These are phyloP conservation scores for Gymnopithys bicolor DNA, from an alignment of 2,797 vertebrate species.

Conservation along the genomic window DNA sequence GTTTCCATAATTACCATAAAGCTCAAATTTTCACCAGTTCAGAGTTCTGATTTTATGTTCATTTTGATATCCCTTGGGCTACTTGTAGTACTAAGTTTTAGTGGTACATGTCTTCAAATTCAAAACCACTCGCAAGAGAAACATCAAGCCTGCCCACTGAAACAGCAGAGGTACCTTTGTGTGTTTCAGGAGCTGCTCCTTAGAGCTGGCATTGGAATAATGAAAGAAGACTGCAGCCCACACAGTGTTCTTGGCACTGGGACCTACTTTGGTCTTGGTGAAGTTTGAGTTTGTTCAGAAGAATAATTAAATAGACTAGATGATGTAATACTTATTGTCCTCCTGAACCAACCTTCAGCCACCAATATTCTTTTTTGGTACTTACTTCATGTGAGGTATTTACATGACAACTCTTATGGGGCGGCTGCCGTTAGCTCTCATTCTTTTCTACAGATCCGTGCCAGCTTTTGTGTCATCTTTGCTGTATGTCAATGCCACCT, in stretches of 20 bases:
- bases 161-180: neutral
- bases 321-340: neutral
- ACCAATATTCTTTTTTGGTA: neutral
- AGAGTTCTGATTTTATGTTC: slow-evolving; percentile 21
- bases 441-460: neutral
- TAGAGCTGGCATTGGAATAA: neutral
- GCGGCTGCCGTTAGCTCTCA: neutral
- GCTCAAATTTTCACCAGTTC: slow-evolving; percentile 31
- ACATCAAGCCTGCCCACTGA: neutral
- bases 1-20: slow-evolving; percentile 48
- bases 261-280: neutral
- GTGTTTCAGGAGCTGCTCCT: neutral
- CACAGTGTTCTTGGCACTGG: neutral
- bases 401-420: neutral
- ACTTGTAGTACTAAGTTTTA: neutral
- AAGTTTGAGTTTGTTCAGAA: neutral
- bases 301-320: neutral
- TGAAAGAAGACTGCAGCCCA: neutral
- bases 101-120: neutral
- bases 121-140: neutral
- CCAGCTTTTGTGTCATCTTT: neutral
- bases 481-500: neutral
- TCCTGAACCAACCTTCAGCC: neutral
- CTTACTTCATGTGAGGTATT: neutral
- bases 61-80: slow-evolving; percentile 16